Evolutionary conservation across 2,888 invertebrate species (phyloP), one percentile per base, ranked within the genome.

Genomic region (Lasioglossum pauxillum): DNA sequence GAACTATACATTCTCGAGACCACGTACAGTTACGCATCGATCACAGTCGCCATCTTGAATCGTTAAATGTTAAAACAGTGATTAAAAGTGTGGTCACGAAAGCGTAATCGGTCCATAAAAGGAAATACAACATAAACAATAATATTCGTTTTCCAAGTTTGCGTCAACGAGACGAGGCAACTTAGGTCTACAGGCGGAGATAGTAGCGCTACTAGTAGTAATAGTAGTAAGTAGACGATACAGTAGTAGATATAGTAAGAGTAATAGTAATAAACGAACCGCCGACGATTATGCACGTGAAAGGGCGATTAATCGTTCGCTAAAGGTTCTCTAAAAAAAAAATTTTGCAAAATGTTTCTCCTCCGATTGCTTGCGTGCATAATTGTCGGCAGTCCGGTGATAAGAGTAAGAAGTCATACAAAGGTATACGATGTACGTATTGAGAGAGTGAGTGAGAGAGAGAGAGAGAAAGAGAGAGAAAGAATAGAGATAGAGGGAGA

Each of bases 191-290:
- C 14, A 78, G 80, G 78, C 75, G 67, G 71, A 74, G 53, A 67
- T 82, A 83, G 79, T 78, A 85, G 80, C 83, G 76, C 78, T 87
- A 87, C 38, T 81, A 81, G 75, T 84, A 86, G 77, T 87, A 88
- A 79, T 89, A 86, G 79, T 88, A 82, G 69, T 77, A 84, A 76
- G 82, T 80, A 87, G 80, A 82, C 72, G 77, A 79, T 80, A 88
- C 75, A 89, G 85, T 85, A 82, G 81, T 85, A 90, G 86, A 88
- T 90, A 85, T 83, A 90, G 86, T 90, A 83, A 83, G 79, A 90
- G 86, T 89, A 85, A 83, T 84, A 88, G 84, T 82, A 10, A 82
- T 80, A 57, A 84, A 80, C 82, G 80, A 38, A 41, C 69, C 5
- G 69, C 23, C 35, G 38, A 41, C 38, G 38, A 38, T 41, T 41